phyloP scores from a whole-genome alignment of 2,113 vertebrate species.

The Hassar affinis region DNA sequence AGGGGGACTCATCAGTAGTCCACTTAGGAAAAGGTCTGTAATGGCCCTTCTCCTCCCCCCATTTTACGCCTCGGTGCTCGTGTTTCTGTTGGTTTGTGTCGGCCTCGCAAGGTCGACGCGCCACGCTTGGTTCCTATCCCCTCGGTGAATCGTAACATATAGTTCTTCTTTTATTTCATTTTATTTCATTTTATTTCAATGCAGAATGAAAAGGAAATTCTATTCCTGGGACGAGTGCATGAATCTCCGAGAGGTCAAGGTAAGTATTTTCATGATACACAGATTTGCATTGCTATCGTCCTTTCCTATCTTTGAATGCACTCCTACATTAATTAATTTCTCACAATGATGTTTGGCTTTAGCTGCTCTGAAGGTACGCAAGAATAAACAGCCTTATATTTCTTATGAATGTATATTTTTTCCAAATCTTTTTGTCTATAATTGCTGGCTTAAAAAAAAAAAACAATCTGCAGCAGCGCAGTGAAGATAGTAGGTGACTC shows the following conservation, averaged over 20 bases:
- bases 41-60: no score
- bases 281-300: not conserved
- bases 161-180: conserved; percentile 3
- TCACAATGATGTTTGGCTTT: not conserved
- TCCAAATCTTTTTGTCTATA: conserved; percentile 57
- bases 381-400: not conserved
- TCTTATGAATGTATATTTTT: conserved; percentile 44
- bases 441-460: conserved; percentile 47
- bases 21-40: no score
- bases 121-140: no score
- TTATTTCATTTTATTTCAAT: no score
- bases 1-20: no score
- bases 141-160: no score
- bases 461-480: conserved; percentile 62
- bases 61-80: no score
- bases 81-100: no score
- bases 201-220: conserved; percentile 98
- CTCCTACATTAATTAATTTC: not conserved
- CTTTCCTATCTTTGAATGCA: not conserved
- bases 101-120: no score
- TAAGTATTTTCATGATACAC: conserved; percentile 49
- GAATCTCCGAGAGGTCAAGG: conserved; percentile 97
- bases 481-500: conserved; percentile 68
- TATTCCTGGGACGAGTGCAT: conserved; percentile 99
- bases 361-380: not conserved